Percentiles rank a stretch among this genome's conserved stretches.
phyloP scores from a whole-genome alignment of 2,888 invertebrate species.

The Cephus spinipes region DNA sequence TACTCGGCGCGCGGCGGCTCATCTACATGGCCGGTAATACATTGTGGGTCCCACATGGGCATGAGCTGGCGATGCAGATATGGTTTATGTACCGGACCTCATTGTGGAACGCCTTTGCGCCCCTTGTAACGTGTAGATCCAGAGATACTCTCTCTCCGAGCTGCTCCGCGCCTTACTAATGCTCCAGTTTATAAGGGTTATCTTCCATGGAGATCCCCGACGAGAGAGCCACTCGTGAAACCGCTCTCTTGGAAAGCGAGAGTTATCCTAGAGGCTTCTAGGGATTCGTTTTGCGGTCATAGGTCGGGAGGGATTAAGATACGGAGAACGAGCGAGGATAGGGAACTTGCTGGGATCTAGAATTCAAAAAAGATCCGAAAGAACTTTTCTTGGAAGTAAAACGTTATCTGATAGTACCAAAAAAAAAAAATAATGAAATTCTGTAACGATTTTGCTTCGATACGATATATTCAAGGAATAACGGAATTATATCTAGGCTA shows the following conservation, averaged over 20 bases:
- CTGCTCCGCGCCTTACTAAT: conserved; percentile 60
- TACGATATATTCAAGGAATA: neutral
- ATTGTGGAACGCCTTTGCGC: conserved; percentile 39
- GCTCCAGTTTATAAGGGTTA: conserved; percentile 64
- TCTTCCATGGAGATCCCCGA: conserved; percentile 30
- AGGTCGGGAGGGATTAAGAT: conserved; percentile 1
- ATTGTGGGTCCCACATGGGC: conserved; percentile 18
- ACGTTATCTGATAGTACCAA: neutral
- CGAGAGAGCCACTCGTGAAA: conserved; percentile 4
- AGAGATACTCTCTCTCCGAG: conserved; percentile 41
- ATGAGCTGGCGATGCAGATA: conserved; percentile 51
- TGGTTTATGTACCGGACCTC: conserved; percentile 62
- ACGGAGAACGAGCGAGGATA: neutral
- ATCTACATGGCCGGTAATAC: conserved; percentile 37
- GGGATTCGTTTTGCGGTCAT: conserved; percentile 46
- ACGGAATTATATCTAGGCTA: neutral
- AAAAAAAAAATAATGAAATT: neutral
- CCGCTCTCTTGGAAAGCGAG: conserved; percentile 11
- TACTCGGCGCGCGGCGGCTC: conserved; percentile 35
- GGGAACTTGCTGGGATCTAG: neutral
- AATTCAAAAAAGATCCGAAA: neutral
- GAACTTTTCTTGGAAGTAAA: neutral
- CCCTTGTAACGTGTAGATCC: conserved; percentile 53
- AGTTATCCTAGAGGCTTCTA: conserved; percentile 14
- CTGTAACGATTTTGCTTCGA: neutral